A percentile compares a stretch with the other conserved stretches of the same genome.
Evolutionary conservation across 1,140 invertebrate genomes (phyloP).

Genomic region (Meloidogyne hapla): DNA sequence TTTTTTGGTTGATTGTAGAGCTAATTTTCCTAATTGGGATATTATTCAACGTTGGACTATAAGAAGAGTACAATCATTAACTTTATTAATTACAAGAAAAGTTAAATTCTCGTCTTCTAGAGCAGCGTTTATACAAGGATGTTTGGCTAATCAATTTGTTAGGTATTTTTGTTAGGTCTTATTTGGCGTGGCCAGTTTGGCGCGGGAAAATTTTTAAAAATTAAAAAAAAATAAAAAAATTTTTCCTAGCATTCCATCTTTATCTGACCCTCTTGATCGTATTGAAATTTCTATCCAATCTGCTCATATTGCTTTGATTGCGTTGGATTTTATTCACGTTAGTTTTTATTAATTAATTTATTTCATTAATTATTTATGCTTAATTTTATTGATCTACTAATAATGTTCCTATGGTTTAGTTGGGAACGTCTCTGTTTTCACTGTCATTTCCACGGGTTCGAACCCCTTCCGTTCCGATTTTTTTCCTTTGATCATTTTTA

Average conservation of each 20-base stretch:
- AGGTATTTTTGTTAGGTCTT: neutral
- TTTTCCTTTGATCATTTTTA: no score
- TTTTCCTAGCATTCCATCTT: constrained; percentile 79
- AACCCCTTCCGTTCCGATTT: neutral
- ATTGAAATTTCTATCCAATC: constrained; percentile 82
- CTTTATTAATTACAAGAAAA: constrained; percentile 36
- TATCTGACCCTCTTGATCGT: constrained; percentile 74
- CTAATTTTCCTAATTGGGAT: constrained; percentile 47
- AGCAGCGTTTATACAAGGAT: constrained; percentile 70
- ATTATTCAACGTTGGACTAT: constrained; percentile 45
- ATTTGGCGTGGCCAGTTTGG: neutral
- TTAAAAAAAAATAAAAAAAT: neutral
- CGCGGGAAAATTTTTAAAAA: neutral
- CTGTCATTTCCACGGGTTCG: neutral
- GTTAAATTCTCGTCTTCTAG: constrained; percentile 45
- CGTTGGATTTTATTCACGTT: constrained; percentile 46
- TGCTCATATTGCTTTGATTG: constrained; percentile 80
- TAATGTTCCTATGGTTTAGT: neutral
- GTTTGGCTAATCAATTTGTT: constrained; percentile 88
- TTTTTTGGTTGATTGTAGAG: constrained; percentile 45
- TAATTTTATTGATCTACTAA: no score
- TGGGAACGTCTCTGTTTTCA: neutral
- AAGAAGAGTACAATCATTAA: constrained; percentile 33
- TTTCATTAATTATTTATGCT: no score
- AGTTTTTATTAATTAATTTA: neutral